Conservation (phyloP, 2,888 invertebrate genomes). For the Malthinus flaveolus region DNA sequence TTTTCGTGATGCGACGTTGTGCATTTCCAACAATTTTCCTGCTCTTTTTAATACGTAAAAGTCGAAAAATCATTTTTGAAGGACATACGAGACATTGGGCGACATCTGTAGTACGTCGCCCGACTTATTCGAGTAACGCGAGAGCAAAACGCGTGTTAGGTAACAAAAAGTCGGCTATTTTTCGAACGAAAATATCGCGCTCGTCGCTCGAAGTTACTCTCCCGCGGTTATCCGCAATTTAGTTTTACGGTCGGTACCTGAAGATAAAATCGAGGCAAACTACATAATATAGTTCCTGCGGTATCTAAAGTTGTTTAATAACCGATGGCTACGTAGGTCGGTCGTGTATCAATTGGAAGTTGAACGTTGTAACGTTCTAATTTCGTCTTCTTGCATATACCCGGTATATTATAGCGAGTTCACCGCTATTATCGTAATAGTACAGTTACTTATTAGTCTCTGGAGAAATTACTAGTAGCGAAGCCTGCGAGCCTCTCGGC, state of each 20-base stretch:
- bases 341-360: constrained; percentile 17
- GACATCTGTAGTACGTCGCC: no score
- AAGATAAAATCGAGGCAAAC: constrained; percentile 8
- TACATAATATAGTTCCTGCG: constrained; percentile 7
- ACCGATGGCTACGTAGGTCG: constrained; percentile 8
- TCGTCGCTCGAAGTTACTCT: no score
- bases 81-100: no score
- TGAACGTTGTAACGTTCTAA: constrained; percentile 21
- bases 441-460: constrained; percentile 43
- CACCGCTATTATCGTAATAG: constrained; percentile 37
- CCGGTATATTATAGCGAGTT: constrained; percentile 12
- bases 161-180: no score
- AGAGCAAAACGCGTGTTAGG: no score
- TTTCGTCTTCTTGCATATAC: constrained; percentile 22
- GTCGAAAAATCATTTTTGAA: background rate
- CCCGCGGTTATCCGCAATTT: background rate
- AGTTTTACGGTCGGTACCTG: constrained; percentile 11
- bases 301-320: constrained; percentile 17
- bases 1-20: background rate
- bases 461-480: constrained; percentile 43
- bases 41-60: background rate
- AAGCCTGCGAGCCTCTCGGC: constrained; percentile 31
- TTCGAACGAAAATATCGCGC: no score
- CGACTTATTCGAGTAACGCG: no score
- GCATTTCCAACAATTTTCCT: background rate